phyloP scores from a whole-genome alignment of 2,797 vertebrate species.

The Anguilla anguilla region DNA sequence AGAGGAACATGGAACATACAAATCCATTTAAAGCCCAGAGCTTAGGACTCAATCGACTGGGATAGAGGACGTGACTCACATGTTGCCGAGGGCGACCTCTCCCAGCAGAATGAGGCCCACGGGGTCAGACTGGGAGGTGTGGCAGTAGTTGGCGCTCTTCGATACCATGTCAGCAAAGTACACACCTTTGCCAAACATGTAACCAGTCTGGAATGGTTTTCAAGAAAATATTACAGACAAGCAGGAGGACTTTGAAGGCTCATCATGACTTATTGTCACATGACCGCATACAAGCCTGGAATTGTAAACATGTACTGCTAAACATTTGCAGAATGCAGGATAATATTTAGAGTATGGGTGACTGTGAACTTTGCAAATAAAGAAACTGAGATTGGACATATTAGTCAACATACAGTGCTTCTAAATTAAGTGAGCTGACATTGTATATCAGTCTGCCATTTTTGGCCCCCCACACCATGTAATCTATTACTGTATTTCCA shows the following conservation, averaged over 20 bases:
- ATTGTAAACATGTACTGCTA: background rate
- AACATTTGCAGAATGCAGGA: background rate
- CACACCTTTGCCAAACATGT: conserved; percentile 99
- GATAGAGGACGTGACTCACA: conserved; percentile 74
- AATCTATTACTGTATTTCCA: background rate
- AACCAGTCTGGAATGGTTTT: conserved; percentile 82
- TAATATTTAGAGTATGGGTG: background rate
- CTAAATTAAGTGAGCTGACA: background rate
- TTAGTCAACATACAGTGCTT: background rate
- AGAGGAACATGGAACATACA: background rate
- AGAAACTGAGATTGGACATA: background rate
- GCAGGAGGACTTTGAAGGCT: background rate
- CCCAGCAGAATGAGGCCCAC: conserved; percentile 89
- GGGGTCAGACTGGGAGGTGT: conserved; percentile 90
- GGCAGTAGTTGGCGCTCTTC: conserved; percentile 99
- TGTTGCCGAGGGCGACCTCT: conserved; percentile 96
- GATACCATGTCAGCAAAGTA: conserved; percentile 99
- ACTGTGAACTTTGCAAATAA: background rate
- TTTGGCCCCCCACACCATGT: background rate
- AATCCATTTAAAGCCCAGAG: background rate
- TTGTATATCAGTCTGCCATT: background rate
- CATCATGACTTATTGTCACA: background rate
- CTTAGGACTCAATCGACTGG: background rate
- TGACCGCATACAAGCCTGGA: background rate
- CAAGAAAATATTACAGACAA: background rate